phyloP scores from a whole-genome alignment of 2,888 invertebrate species.

The Cephus spinipes region DNA sequence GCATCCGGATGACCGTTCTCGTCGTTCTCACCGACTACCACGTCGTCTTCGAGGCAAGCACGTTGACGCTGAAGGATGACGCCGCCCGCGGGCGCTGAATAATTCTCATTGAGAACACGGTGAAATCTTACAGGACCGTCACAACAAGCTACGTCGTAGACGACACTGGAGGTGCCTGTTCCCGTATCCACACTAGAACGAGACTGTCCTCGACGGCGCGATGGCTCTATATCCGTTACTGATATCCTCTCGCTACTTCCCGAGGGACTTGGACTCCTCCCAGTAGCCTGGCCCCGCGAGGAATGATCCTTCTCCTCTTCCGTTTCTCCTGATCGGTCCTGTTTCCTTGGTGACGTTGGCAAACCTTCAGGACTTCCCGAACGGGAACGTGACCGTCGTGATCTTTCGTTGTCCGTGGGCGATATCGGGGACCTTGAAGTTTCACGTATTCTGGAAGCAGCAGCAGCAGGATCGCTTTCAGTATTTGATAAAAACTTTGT shows the following conservation, averaged over 20 bases:
- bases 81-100: conserved; percentile 60
- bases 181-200: conserved; percentile 27
- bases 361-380: conserved; percentile 21
- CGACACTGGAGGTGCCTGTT: conserved; percentile 68
- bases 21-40: conserved; percentile 24
- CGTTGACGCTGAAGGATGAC: conserved; percentile 1
- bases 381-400: conserved; percentile 15
- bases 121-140: conserved; percentile 92
- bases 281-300: neutral
- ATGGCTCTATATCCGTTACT: conserved; percentile 24
- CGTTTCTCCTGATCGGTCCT: conserved; percentile 1
- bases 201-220: conserved; percentile 15
- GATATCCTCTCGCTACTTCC: conserved; percentile 40
- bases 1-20: conserved; percentile 22
- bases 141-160: conserved; percentile 90
- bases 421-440: conserved; percentile 32
- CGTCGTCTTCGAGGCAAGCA: conserved; percentile 35
- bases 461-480: neutral
- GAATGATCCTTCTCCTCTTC: conserved; percentile 15
- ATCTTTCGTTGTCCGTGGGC: conserved; percentile 21
- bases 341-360: conserved; percentile 2
- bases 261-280: conserved; percentile 32
- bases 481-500: neutral
- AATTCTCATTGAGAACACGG: conserved; percentile 86
- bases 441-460: conserved; percentile 24